These are phyloP conservation scores for Drosophila merina DNA, from an alignment of 2,888 invertebrate genomes.

Conservation along the genomic window DNA sequence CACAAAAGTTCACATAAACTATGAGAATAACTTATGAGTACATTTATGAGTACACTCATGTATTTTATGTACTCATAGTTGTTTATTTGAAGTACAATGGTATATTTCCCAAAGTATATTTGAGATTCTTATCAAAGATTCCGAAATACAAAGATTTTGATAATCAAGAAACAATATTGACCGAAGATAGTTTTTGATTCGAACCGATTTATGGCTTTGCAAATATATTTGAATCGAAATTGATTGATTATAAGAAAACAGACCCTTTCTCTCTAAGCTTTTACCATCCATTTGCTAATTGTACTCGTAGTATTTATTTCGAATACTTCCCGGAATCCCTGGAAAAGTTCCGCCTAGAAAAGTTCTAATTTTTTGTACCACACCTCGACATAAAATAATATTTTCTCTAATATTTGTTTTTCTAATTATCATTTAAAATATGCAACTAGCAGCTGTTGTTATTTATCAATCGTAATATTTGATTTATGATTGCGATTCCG, in stretches of 20 bases:
- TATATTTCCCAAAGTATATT: not conserved
- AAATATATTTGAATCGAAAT: not conserved
- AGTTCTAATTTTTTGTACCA: not conserved
- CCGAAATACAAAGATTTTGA: too few relatives aligned
- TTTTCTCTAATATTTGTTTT: not conserved
- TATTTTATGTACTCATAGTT: not conserved
- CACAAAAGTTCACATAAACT: constrained; percentile 9
- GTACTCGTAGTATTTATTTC: not conserved
- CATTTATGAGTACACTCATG: not conserved
- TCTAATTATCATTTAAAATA: not conserved
- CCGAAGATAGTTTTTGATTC: not conserved
- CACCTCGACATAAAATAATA: not conserved
- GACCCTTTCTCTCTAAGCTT: not conserved
- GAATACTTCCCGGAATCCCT: not conserved
- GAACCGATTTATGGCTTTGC: not conserved
- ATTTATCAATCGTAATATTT: constrained; percentile 34
- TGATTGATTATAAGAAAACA: not conserved
- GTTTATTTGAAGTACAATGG: constrained; percentile 1
- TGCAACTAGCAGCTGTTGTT: not conserved
- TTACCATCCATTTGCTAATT: constrained; percentile 16
- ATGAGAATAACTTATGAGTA: not conserved
- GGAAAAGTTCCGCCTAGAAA: not conserved
- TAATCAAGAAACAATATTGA: not conserved
- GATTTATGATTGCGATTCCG: constrained; percentile 24
- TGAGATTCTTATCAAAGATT: too few relatives aligned